phyloP scores from a whole-genome alignment of 2,113 vertebrate genomes.

The Cynocephalus volans region DNA sequence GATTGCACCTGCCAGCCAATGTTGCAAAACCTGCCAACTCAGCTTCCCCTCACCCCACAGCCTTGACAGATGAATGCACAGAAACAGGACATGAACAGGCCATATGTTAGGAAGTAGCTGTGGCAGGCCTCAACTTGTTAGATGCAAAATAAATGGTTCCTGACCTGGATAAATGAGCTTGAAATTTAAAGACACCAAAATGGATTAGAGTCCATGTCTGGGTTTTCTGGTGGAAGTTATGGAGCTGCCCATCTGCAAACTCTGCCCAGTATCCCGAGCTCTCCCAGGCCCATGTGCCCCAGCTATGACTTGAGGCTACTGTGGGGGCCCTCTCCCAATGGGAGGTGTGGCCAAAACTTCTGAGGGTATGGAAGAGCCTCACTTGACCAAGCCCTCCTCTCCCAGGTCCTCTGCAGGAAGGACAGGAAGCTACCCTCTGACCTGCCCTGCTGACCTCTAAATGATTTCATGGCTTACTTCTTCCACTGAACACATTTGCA shows the following conservation, averaged over 20 bases:
- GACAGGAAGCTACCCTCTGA: background rate
- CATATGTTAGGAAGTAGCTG: slow-evolving; percentile 44
- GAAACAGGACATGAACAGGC: slow-evolving; percentile 32
- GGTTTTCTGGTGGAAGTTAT: background rate
- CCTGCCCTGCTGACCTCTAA: background rate
- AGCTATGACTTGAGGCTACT: background rate
- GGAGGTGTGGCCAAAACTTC: background rate
- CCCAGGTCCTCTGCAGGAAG: background rate
- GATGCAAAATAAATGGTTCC: slow-evolving; percentile 42
- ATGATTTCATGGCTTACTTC: background rate
- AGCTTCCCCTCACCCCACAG: slow-evolving; percentile 16
- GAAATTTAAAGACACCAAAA: slow-evolving; percentile 64
- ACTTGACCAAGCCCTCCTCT: background rate
- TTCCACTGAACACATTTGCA: background rate
- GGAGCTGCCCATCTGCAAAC: background rate
- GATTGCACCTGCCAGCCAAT: background rate
- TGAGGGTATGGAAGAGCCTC: background rate
- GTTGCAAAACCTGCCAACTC: slow-evolving; percentile 47
- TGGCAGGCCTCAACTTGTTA: background rate
- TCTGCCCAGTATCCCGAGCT: background rate
- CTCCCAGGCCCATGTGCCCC: background rate
- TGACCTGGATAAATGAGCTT: slow-evolving; percentile 74
- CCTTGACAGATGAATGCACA: background rate
- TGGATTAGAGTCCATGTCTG: background rate
- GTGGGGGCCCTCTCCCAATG: background rate